These are phyloP conservation scores for Cetoscarus ocellatus DNA, from an alignment of 2,797 vertebrate species.

Conservation along the genomic window DNA sequence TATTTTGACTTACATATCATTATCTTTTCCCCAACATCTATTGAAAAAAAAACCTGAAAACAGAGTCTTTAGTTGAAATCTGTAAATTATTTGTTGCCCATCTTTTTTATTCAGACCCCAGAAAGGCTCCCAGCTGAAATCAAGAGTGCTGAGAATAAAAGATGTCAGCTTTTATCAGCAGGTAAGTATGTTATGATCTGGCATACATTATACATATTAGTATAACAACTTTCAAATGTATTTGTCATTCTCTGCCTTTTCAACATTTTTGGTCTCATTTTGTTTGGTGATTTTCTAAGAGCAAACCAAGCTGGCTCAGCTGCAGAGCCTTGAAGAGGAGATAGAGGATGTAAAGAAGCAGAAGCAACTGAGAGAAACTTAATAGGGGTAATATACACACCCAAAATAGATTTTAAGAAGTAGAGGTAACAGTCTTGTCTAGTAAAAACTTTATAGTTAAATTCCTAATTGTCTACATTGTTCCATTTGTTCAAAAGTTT, in stretches of 20 bases:
- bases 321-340: constrained; percentile 54
- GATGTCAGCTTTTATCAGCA: constrained; percentile 73
- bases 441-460: background rate
- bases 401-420: background rate
- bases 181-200: constrained; percentile 64
- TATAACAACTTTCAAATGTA: background rate
- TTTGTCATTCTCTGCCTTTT: background rate
- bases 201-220: background rate
- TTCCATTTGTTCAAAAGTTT: background rate
- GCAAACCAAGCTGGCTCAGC: constrained; percentile 67
- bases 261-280: background rate
- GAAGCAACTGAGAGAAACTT: constrained; percentile 27
- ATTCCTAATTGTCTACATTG: background rate
- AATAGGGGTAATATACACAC: constrained; percentile 16
- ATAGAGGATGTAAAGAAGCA: constrained; percentile 36
- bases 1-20: background rate
- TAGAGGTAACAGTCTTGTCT: background rate
- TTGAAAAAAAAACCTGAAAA: constrained; percentile 2
- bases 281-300: constrained; percentile 51
- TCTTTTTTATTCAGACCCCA: constrained; percentile 60
- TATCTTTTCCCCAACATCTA: background rate
- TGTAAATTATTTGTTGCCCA: constrained; percentile 6
- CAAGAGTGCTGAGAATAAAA: constrained; percentile 65
- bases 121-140: constrained; percentile 79
- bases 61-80: background rate